A percentile compares a stretch with the other conserved stretches of the same genome.
Evolutionary conservation across 1,140 invertebrate genomes (phyloP).

Genomic region (Melipona quadrifasciata): DNA sequence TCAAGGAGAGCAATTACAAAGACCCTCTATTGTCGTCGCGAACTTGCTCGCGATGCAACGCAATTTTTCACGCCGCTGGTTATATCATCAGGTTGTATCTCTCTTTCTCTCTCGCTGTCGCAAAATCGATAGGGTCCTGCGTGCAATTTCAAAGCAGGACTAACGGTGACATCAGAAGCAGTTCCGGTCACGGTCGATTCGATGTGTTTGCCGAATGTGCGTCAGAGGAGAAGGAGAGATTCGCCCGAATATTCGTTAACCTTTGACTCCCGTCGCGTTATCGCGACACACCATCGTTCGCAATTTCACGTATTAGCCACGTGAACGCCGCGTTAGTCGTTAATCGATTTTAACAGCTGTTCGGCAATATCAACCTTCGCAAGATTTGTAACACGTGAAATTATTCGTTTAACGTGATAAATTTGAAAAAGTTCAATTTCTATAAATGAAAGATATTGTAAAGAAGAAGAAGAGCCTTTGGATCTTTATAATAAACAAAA

Average conservation of each 20-base stretch:
- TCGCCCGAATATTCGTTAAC: slow-evolving; percentile 9
- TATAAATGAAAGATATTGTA: too few species aligned
- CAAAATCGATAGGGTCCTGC: slow-evolving; percentile 2
- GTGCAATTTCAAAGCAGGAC: slow-evolving; percentile 11
- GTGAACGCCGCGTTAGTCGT: not conserved
- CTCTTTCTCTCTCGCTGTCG: not conserved
- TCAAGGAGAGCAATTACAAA: not conserved
- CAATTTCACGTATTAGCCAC: not conserved
- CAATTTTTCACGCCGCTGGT: slow-evolving; percentile 9
- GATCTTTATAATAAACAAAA: too few species aligned
- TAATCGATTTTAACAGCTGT: not conserved
- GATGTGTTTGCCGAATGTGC: not conserved
- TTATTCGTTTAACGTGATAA: too few species aligned
- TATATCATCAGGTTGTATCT: not conserved
- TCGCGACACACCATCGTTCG: slow-evolving; percentile 16
- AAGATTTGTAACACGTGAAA: too few species aligned
- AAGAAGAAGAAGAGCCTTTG: too few species aligned
- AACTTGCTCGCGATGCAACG: not conserved
- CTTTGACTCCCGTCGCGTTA: slow-evolving; percentile 25
- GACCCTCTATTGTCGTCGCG: not conserved
- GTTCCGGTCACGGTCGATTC: not conserved
- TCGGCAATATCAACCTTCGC: not conserved
- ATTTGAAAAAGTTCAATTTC: too few species aligned
- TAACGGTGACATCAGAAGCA: not conserved
- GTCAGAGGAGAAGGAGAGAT: not conserved